Conservation (phyloP, 2,113 vertebrate genomes). For the Xiphorhynchus elegans region DNA sequence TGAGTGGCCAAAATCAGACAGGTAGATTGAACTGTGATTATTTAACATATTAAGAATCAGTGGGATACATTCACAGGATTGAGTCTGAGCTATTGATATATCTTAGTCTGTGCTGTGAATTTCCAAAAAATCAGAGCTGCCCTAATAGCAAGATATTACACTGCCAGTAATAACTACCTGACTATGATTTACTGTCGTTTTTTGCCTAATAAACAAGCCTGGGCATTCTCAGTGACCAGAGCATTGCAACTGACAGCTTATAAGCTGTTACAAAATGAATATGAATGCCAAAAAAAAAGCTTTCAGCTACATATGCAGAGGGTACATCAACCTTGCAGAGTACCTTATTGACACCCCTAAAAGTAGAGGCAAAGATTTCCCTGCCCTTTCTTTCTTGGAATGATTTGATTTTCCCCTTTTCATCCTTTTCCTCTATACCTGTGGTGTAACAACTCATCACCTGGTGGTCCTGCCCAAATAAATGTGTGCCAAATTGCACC, state of each 20-base stretch:
- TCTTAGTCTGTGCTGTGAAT: not conserved
- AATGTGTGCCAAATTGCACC: not conserved
- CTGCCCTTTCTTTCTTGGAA: not conserved
- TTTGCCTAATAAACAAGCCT: not conserved
- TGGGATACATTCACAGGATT: not conserved
- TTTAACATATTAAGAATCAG: not conserved
- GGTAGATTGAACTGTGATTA: not conserved
- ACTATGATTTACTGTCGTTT: not conserved
- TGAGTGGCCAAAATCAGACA: not conserved
- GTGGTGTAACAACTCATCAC: not conserved
- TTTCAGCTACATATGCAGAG: not conserved
- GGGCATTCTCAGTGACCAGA: not conserved
- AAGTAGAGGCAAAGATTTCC: not conserved
- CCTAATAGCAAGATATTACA: not conserved
- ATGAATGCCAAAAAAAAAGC: not conserved
- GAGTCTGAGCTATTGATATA: not conserved
- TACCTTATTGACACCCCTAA: not conserved
- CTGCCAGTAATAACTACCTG: not conserved
- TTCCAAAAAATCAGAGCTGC: not conserved
- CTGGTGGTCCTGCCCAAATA: not conserved
- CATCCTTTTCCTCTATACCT: not conserved
- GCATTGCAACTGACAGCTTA: not conserved
- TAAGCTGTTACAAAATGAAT: not conserved
- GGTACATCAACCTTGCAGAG: not conserved
- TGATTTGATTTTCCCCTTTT: not conserved